Evolutionary conservation across 2,888 invertebrate species (phyloP), one percentile per base, ranked within the genome.

Genomic region (Trichopoda pennipes): DNA sequence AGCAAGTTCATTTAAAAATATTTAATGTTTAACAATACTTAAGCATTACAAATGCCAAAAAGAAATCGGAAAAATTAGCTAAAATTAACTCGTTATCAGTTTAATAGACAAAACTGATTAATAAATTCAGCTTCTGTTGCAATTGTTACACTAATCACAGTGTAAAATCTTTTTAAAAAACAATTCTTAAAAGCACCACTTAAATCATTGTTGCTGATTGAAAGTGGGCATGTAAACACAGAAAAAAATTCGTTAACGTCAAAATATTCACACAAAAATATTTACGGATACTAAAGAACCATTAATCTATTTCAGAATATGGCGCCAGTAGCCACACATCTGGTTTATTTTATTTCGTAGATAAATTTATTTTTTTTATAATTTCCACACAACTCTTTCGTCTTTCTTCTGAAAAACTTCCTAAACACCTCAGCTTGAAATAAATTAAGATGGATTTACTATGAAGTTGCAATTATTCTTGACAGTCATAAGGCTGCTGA

Each of bases 281-380:
- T 49, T 56, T 55, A 32, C n/a, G 19, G 44, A 56, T 64, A 42
- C 56, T 70, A 64, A 70, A 64, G 19, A 28, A n/a, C 49, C 77
- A 78, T 78, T 78, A 70, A 70, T 64, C 42, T 64, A 49, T 78
- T 77, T n/a, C 32, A 56, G 32, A 56, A 53, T 16, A 17, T 78
- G 70, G 77, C 77, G 70, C 70, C 70, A 78, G 70, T 58, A 64
- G 77, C 77, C 64, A 78, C 49, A 70, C 77, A 77, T 70, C 69
- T 49, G 63, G 56, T 38, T 60, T 28, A 60, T 55, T 23, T 49
- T 8, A 64, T 61, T 61, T 21, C 56, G 51, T 53, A 28, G n/a
- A 72, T 78, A 64, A 42, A 72, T 64, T 51, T 16, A 44, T 78
- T 44, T 32, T 23, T 53, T 32, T n/a, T n/a, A n/a, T n/a, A 68